phyloP scores from a whole-genome alignment of 2,888 invertebrate genomes.

The Drosophila leonis region DNA sequence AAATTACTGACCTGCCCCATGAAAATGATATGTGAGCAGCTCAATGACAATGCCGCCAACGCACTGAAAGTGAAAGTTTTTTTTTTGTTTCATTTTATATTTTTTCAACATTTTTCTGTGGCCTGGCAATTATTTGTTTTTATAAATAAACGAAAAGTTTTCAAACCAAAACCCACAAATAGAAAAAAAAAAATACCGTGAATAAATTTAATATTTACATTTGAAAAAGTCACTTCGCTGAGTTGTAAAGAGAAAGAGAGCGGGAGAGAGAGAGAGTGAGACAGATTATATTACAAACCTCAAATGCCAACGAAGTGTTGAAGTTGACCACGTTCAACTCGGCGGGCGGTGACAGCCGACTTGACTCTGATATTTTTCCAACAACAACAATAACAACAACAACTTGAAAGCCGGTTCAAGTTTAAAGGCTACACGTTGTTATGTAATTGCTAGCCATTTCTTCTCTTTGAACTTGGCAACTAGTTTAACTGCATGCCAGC shows the following conservation, averaged over 20 bases:
- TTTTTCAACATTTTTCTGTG: constrained; percentile 2
- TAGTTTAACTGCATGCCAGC: constrained; percentile 19
- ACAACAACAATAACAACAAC: not conserved
- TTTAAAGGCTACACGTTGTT: constrained; percentile 66
- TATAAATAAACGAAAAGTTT: constrained; percentile 36
- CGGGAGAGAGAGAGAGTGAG: constrained; percentile 14
- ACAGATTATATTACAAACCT: constrained; percentile 41
- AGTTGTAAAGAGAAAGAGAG: not conserved
- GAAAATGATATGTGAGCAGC: constrained; percentile 20
- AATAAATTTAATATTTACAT: constrained; percentile 56
- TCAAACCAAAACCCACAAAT: constrained; percentile 20
- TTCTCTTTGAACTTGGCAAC: constrained; percentile 68
- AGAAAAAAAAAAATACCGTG: constrained; percentile 45
- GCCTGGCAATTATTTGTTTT: constrained; percentile 53
- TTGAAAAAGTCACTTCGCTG: constrained; percentile 18
- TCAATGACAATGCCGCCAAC: constrained; percentile 52
- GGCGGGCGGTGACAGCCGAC: constrained; percentile 8
- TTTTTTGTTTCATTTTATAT: constrained; percentile 14
- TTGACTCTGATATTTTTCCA: constrained; percentile 10
- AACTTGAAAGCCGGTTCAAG: constrained; percentile 56
- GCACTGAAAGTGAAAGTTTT: constrained; percentile 70
- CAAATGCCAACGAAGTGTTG: constrained; percentile 34
- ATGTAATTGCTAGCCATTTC: constrained; percentile 69
- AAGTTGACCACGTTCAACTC: constrained; percentile 13
- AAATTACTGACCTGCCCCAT: constrained; percentile 53